Evolutionary conservation across 2,797 vertebrate genomes (phyloP).

Genomic region (Danio kyathit): DNA sequence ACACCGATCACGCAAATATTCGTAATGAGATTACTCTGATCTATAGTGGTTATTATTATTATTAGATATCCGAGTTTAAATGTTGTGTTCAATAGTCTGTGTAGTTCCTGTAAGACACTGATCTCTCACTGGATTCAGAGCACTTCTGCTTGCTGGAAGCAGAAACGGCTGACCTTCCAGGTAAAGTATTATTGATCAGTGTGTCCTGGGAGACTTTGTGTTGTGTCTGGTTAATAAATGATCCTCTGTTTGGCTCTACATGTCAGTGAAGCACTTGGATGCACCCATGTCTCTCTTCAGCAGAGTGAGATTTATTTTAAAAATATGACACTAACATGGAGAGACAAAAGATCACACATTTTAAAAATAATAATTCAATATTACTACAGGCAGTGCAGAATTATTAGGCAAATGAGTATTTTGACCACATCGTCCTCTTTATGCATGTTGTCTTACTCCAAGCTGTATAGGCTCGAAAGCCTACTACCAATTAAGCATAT

Average conservation of each 20-base stretch:
- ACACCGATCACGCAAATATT: not conserved
- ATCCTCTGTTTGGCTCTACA: slow-evolving; percentile 33
- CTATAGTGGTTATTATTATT: not conserved
- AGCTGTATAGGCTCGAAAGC: too few relatives aligned
- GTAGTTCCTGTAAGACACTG: slow-evolving; percentile 27
- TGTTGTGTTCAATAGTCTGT: slow-evolving; percentile 13
- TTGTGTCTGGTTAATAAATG: slow-evolving; percentile 57
- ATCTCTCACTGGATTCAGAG: slow-evolving; percentile 25
- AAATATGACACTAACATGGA: not conserved
- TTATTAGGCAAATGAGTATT: too few relatives aligned
- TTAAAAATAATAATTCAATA: too few relatives aligned
- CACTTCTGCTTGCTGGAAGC: slow-evolving; percentile 14
- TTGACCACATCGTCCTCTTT: too few relatives aligned
- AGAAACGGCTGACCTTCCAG: slow-evolving; percentile 51
- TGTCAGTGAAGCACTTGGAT: not conserved
- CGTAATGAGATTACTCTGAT: slow-evolving; percentile 13
- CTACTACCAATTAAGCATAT: too few relatives aligned
- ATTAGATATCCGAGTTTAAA: slow-evolving; percentile 33
- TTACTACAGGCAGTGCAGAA: too few relatives aligned
- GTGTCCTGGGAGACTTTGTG: slow-evolving; percentile 50
- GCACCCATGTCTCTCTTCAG: not conserved
- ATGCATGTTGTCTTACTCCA: too few relatives aligned
- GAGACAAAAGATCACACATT: too few relatives aligned
- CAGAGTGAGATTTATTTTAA: not conserved
- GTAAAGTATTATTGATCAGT: slow-evolving; percentile 70